Base-by-base conservation (phyloP, 2,888 invertebrate genomes). In the Cepaea hortensis region DNA sequence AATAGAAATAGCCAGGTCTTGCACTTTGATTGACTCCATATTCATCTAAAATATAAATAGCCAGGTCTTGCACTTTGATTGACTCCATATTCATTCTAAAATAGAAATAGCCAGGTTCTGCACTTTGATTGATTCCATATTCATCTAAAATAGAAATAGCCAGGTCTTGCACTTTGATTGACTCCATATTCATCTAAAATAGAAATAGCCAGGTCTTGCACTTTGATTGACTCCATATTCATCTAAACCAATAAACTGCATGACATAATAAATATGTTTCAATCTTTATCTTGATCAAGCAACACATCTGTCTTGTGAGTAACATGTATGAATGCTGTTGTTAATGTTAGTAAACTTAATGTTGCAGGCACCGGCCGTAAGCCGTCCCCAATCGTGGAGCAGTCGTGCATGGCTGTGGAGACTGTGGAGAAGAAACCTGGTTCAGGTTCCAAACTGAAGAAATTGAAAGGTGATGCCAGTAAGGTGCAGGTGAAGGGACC, bases 401-500 rank as follows among this genome's bases (percentile, higher is more conserved):
- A 98, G 3, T 98, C 98, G 3, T 97, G 97, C 0, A 97, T 98
- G 48, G 96, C 97, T 0, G 98, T 98, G 79, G 98, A 98, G 94
- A 98, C 98, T 90, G 95, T 98, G 89, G 98, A 94, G 89, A 94
- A 94, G 91, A 94, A 93, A 87, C 91, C 93, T 3, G 94, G 94
- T 3, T 91, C 91, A 3, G 91, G 91, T 72, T 88, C 89, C 23
- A 88, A 96, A 84, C 95, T 98, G 91, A 98, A 98, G 0, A 96
- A 96, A 91, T 98, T 98, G 95, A 97, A 97, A 94, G 98, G 98
- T n/a, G 98, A 99, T 93, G 98, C 98, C 50, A 95, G 96, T 82
- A 98, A 98, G 95, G 97, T 98, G 65, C 96, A 96, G 86, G 97
- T 97, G 93, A 98, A 98, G 95, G 99, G 99, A 88, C 97, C 98